These are phyloP conservation scores for Nineta flava DNA, from an alignment of 2,888 invertebrate species.

Conservation along the genomic window DNA sequence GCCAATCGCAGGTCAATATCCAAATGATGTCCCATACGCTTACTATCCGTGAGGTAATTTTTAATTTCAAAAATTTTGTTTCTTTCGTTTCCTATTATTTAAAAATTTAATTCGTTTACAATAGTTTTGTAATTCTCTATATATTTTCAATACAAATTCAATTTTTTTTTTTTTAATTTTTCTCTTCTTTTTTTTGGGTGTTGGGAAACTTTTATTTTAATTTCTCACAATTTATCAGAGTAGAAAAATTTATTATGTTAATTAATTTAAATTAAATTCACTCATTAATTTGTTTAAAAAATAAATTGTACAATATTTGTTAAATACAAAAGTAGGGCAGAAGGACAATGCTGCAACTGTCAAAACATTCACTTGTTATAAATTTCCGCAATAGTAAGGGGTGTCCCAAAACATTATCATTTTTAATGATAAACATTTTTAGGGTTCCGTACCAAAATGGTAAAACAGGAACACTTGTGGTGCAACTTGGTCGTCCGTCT, in stretches of 20 bases:
- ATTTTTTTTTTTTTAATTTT: neutral
- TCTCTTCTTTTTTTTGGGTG: neutral
- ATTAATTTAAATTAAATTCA: no score
- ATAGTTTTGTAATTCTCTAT: neutral
- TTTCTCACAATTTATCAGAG: slow-evolving; percentile 1
- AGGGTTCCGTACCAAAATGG: no score
- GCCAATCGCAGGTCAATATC: slow-evolving; percentile 85
- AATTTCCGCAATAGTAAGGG: no score
- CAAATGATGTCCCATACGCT: slow-evolving; percentile 91
- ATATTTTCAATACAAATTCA: neutral
- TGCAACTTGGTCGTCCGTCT: no score
- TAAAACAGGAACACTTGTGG: no score
- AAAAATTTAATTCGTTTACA: neutral
- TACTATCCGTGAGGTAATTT: slow-evolving; percentile 76
- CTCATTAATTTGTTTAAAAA: no score
- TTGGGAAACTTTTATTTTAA: neutral
- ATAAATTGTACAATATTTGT: no score
- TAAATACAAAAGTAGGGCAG: no score
- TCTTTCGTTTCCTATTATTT: slow-evolving; percentile 4
- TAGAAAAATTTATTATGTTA: neutral
- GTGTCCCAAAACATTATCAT: no score
- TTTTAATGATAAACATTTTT: no score
- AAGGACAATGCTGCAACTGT: no score
- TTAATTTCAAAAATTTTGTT: slow-evolving; percentile 2
- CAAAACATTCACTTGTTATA: no score